Evolutionary conservation across 1,140 invertebrate species (phyloP), one percentile per base, ranked within the genome.

Genomic region (Caerostris extrusa): DNA sequence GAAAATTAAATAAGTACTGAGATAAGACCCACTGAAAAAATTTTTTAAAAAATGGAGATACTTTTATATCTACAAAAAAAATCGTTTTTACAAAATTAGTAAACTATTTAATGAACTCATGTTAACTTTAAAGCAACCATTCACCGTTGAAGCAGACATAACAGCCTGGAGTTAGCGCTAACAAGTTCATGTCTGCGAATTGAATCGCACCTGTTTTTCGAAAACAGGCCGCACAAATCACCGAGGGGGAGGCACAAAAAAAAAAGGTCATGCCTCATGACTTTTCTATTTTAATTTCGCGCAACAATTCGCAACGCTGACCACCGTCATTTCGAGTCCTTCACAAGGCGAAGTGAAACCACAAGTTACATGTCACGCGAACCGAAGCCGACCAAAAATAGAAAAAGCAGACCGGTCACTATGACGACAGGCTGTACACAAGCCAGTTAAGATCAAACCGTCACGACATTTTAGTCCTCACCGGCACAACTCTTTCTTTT

Each of bases 391-490:
- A 55, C 14, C 14, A 5, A 90, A 81, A 19, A 50, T 50, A 71
- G 50, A 90, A 90, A 60, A 69, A 56, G 50, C 60, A 81, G 3
- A 8, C 19, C 57, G 81, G 53, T 92, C 90, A 14, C 90, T 67
- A 85, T 92, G 90, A 19, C 90, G 56, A 92, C 90, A 53, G 53
- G 58, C 57, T n/a, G 61, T 83, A 92, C 90, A 92, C 77, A 83
- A 85, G 81, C 60, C 90, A 14, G 7, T 71, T 81, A 91, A 91
- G 89, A 91, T 91, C 89, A 81, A 91, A 91, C 57, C 89, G 89
- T 91, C 89, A 91, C 89, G 69, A 60, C 67, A 90, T 61, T 58
- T 50, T 58, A 34, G 57, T 34, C 58, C 17, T 64, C 85, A 61
- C 58, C 19, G 34, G 69, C 5, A 77, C 19, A 77, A 77, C 69